phyloP scores from a whole-genome alignment of 1,140 invertebrate species.

The Musca domestica region DNA sequence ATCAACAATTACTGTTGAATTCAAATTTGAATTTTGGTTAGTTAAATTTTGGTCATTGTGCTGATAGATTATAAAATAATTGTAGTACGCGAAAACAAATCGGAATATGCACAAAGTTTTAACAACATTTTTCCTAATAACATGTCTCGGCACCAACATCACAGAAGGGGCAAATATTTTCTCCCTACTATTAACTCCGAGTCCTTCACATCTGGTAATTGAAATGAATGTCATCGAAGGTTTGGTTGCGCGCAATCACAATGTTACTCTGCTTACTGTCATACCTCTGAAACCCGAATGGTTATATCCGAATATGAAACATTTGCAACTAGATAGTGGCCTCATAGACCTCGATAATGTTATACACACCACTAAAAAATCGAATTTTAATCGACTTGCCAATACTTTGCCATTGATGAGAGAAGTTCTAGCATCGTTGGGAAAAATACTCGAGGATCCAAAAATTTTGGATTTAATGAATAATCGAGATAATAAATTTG shows the following conservation, averaged over 20 bases:
- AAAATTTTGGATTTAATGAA: slow-evolving; percentile 30
- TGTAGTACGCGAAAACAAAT: too few relatives aligned
- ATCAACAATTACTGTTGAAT: too few relatives aligned
- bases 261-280: slow-evolving; percentile 32
- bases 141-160: too few relatives aligned
- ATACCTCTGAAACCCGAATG: neutral
- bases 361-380: neutral
- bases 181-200: slow-evolving; percentile 29
- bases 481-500: slow-evolving; percentile 16
- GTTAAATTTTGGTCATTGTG: too few relatives aligned
- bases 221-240: slow-evolving; percentile 29
- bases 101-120: too few relatives aligned
- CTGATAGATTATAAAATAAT: too few relatives aligned
- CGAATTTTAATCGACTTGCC: neutral
- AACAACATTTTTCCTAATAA: too few relatives aligned
- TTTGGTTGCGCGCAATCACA: slow-evolving; percentile 32
- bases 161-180: slow-evolving; percentile 26
- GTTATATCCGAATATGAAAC: neutral
- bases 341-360: neutral
- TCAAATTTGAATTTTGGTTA: too few relatives aligned
- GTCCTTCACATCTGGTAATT: slow-evolving; percentile 33
- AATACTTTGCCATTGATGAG: neutral
- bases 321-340: neutral
- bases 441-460: slow-evolving; percentile 30
- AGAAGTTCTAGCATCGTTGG: neutral